Evolutionary conservation across 2,888 invertebrate species (phyloP).

Genomic region (Drosophila peninsularis): DNA sequence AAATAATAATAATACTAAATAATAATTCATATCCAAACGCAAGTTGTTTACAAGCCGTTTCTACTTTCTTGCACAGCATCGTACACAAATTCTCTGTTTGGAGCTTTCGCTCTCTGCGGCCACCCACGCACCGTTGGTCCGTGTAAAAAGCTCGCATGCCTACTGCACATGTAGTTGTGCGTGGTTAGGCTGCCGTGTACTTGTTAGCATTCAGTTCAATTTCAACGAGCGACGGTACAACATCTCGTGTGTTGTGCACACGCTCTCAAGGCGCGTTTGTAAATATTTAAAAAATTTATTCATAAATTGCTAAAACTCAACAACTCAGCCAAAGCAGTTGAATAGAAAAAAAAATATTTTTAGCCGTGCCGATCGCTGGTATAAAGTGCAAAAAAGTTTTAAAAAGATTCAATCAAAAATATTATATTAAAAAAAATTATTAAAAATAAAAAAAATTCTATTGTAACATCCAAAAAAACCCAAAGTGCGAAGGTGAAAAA

Average conservation of each 20-base stretch:
- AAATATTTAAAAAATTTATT: conserved; percentile 76
- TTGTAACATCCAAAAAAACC: conserved; percentile 33
- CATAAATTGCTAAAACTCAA: conserved; percentile 62
- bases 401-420: conserved; percentile 29
- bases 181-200: conserved; percentile 55
- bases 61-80: conserved; percentile 24
- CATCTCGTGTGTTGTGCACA: conserved; percentile 67
- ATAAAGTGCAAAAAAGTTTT: conserved; percentile 39
- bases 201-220: conserved; percentile 78
- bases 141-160: conserved; percentile 52
- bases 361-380: conserved; percentile 31
- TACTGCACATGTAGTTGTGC: conserved; percentile 58
- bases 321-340: conserved; percentile 28
- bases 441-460: conserved; percentile 40
- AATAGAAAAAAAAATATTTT: conserved; percentile 17
- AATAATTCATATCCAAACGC: no score
- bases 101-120: conserved; percentile 59
- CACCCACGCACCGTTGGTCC: conserved; percentile 51
- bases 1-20: neutral
- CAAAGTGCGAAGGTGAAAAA: conserved; percentile 78
- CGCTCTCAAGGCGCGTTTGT: conserved; percentile 69
- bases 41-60: neutral
- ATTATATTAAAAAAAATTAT: conserved; percentile 28
- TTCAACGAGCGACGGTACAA: conserved; percentile 74
- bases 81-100: conserved; percentile 22